Evolutionary conservation across 2,888 invertebrate genomes (phyloP).

Genomic region (Aphodius sticticus): DNA sequence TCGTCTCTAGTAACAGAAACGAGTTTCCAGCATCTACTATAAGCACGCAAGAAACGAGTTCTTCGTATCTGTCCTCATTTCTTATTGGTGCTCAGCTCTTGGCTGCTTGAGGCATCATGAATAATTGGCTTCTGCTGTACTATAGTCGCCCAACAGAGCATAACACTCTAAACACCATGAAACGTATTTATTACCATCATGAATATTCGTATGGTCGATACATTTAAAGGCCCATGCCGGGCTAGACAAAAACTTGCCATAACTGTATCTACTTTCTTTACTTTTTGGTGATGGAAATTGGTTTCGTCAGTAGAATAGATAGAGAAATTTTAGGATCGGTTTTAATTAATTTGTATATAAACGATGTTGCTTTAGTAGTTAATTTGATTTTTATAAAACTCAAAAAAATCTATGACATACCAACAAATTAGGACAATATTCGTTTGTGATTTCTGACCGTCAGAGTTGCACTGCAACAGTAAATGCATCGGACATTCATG

Average conservation of each 20-base stretch:
- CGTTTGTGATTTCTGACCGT: too few species aligned
- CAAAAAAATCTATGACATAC: too few species aligned
- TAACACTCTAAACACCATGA: background rate
- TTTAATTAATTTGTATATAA: too few species aligned
- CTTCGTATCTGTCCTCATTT: background rate
- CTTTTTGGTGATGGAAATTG: background rate
- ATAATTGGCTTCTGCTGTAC: background rate
- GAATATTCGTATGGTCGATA: background rate
- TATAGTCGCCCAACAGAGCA: background rate
- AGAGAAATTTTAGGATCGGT: too few species aligned
- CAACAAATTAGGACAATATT: too few species aligned
- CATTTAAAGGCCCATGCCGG: background rate
- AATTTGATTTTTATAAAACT: too few species aligned
- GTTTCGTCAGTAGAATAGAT: background rate
- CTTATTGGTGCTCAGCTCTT: background rate
- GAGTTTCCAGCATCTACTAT: background rate
- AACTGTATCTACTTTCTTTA: background rate
- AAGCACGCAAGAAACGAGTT: background rate
- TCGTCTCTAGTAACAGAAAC: background rate
- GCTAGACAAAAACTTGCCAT: background rate
- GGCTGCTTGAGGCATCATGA: background rate
- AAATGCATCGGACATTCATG: too few species aligned
- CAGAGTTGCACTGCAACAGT: too few species aligned
- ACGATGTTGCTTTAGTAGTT: too few species aligned
- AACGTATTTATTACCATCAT: background rate